A percentile compares a stretch with the other conserved stretches of the same genome.
These are phyloP conservation scores for Diglossa cyanea DNA, from an alignment of 2,797 vertebrate genomes.

Conservation along the genomic window DNA sequence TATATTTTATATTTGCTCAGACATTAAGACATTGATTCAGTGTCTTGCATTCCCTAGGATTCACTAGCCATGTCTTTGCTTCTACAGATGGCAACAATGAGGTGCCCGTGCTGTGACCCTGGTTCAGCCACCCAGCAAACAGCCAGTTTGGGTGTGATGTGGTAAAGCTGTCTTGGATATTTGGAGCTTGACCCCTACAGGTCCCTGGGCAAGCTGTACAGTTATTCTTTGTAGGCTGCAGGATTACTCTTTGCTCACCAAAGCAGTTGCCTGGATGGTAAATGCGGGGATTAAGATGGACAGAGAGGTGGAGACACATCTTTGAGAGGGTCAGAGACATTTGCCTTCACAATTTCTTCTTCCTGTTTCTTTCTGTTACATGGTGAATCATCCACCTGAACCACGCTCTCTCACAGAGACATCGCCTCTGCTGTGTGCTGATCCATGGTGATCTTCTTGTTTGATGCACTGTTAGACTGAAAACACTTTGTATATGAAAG, in stretches of 20 bases:
- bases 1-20: background rate
- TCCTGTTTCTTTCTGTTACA: background rate
- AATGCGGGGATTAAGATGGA: background rate
- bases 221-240: background rate
- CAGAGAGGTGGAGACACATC: background rate
- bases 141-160: background rate
- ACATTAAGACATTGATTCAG: background rate
- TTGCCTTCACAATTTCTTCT: background rate
- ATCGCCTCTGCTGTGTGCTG: background rate
- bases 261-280: background rate
- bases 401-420: background rate
- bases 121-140: background rate
- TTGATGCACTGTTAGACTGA: background rate
- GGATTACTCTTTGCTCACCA: background rate
- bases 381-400: background rate
- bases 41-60: background rate
- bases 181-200: background rate
- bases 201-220: background rate
- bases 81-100: background rate
- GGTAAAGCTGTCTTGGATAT: background rate
- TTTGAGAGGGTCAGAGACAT: background rate
- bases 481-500: background rate
- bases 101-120: background rate
- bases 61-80: background rate
- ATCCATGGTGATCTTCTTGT: background rate